Conservation (phyloP, 2,888 invertebrate genomes). For the Entomobrya proxima region DNA sequence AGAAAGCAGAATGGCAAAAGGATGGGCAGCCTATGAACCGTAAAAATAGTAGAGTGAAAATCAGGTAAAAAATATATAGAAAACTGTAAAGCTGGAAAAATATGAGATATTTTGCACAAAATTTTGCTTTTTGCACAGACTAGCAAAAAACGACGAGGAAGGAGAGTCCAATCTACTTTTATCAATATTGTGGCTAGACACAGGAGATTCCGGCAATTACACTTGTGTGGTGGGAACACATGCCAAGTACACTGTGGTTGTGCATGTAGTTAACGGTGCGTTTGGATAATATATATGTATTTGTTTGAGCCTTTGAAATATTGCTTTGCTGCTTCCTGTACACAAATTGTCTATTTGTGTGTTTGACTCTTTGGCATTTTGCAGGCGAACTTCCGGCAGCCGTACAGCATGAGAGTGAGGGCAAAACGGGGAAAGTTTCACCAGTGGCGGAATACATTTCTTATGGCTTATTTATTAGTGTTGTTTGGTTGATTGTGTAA, state of each 20-base stretch:
- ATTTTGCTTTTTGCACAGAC: constrained; percentile 55
- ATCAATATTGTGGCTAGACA: constrained; percentile 78
- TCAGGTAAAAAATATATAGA: constrained; percentile 72
- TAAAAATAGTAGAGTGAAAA: too few relatives aligned
- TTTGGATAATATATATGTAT: neutral
- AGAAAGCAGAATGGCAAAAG: constrained; percentile 74
- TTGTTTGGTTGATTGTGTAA: too few relatives aligned
- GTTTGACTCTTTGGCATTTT: constrained; percentile 18
- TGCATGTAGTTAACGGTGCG: constrained; percentile 82
- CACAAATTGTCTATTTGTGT: neutral
- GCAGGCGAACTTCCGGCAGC: constrained; percentile 60
- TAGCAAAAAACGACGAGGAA: constrained; percentile 71
- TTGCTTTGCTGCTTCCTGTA: neutral
- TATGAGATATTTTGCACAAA: too few relatives aligned
- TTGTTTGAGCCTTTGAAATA: neutral
- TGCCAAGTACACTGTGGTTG: constrained; percentile 81
- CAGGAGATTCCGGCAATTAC: constrained; percentile 82
- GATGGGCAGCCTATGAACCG: constrained; percentile 72
- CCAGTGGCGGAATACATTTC: too few relatives aligned
- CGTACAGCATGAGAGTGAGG: constrained; percentile 46
- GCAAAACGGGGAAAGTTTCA: too few relatives aligned
- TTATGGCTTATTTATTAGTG: too few relatives aligned
- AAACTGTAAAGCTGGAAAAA: neutral
- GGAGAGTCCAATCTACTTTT: constrained; percentile 72
- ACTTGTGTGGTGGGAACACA: constrained; percentile 80